Evolutionary conservation across 2,888 invertebrate genomes (phyloP).

Genomic region (Lochmaea crataegi): DNA sequence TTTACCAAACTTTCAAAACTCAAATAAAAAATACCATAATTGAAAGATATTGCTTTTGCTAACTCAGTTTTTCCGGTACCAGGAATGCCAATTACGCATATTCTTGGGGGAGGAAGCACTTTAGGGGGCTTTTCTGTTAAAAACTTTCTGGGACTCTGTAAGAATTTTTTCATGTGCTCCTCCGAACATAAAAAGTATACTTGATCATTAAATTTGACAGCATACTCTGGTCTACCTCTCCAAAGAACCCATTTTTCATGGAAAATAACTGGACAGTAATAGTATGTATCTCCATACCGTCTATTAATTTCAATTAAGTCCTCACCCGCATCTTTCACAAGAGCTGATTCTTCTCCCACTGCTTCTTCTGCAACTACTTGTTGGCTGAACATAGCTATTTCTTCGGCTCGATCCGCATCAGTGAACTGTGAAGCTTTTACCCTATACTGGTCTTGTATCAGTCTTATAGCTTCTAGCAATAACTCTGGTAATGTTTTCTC

Average conservation of each 20-base stretch:
- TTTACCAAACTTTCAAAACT: constrained; percentile 64
- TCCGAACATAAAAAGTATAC: constrained; percentile 69
- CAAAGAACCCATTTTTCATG: constrained; percentile 69
- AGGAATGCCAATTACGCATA: constrained; percentile 70
- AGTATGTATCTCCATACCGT: constrained; percentile 69
- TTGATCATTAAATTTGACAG: constrained; percentile 68
- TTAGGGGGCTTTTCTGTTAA: constrained; percentile 54
- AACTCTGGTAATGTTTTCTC: constrained; percentile 54
- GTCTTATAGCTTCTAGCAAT: constrained; percentile 55
- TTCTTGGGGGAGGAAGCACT: constrained; percentile 66
- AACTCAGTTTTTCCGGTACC: constrained; percentile 70
- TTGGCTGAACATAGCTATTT: constrained; percentile 66
- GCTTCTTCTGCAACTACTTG: constrained; percentile 63
- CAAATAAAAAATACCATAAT: constrained; percentile 69
- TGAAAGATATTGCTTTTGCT: constrained; percentile 67
- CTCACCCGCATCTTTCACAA: constrained; percentile 53
- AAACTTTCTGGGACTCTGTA: constrained; percentile 67
- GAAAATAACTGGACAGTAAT: constrained; percentile 74
- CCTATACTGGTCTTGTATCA: constrained; percentile 60
- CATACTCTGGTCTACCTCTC: constrained; percentile 71
- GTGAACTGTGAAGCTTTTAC: constrained; percentile 65
- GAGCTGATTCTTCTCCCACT: constrained; percentile 56
- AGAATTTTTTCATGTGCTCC: constrained; percentile 67
- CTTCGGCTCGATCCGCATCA: constrained; percentile 66
- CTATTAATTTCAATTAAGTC: constrained; percentile 36